These are phyloP conservation scores for Allolobophora icterica DNA, from an alignment of 2,888 invertebrate species.

Conservation along the genomic window DNA sequence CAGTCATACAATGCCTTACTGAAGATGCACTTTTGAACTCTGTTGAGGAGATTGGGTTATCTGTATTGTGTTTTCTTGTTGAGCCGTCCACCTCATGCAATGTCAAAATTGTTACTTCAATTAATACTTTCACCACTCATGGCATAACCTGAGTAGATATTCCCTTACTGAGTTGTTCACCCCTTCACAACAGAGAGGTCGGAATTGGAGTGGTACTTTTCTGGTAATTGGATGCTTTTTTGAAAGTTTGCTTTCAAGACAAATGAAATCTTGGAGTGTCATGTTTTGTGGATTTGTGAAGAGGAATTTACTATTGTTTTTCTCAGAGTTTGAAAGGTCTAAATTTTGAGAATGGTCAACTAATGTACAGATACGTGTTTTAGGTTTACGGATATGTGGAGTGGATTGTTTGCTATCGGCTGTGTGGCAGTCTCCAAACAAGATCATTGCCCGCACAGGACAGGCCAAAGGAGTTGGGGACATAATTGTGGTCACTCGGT, in stretches of 20 bases:
- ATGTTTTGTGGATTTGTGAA: not conserved
- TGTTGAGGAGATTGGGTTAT: too few relatives aligned
- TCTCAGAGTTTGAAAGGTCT: not conserved
- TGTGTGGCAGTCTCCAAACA: conserved; percentile 97
- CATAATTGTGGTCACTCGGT: conserved; percentile 62
- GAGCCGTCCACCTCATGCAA: too few relatives aligned
- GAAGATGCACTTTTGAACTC: too few relatives aligned
- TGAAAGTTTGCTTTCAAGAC: not conserved
- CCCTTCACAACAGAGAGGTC: too few relatives aligned
- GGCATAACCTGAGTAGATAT: too few relatives aligned
- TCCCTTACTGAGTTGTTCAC: too few relatives aligned
- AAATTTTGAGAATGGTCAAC: not conserved
- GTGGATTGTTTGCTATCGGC: conserved; percentile 92
- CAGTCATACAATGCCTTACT: too few relatives aligned
- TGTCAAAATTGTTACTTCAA: too few relatives aligned
- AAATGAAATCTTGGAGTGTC: not conserved
- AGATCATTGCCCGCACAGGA: conserved; percentile 93
- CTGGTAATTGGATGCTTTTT: too few relatives aligned
- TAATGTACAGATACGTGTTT: not conserved
- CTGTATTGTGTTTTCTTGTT: too few relatives aligned
- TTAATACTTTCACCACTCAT: not conserved
- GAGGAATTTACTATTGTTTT: not conserved
- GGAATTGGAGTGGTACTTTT: too few relatives aligned
- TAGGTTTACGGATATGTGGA: conserved; percentile 91
- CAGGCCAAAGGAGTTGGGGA: conserved; percentile 70